phyloP scores from a whole-genome alignment of 2,888 invertebrate genomes.

The Eupithecia inturbata region DNA sequence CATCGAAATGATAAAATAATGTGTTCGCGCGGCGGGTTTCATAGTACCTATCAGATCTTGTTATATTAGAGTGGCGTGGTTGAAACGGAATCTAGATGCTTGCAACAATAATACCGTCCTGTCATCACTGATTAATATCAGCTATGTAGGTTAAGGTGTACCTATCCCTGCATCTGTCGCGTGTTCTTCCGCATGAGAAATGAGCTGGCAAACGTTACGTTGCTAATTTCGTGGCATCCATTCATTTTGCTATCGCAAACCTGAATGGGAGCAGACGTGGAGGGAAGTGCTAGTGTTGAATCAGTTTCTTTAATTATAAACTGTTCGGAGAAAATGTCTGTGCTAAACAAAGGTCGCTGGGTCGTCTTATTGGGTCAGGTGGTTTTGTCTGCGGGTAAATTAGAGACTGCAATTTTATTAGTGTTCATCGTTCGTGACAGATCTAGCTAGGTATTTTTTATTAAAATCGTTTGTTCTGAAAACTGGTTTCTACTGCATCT shows the following conservation, averaged over 20 bases:
- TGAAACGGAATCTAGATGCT: conserved; percentile 9
- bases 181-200: conserved; percentile 67
- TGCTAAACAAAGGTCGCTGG: neutral
- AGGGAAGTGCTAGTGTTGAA: conserved; percentile 48
- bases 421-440: neutral
- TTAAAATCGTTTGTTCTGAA: neutral
- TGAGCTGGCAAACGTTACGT: conserved; percentile 77
- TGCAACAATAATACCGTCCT: conserved; percentile 23
- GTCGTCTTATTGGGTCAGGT: conserved; percentile 1
- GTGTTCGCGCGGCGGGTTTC: neutral
- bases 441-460: neutral
- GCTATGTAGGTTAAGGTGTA: conserved; percentile 33
- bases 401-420: neutral
- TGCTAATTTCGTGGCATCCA: conserved; percentile 79
- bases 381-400: neutral
- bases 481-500: neutral
- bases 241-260: conserved; percentile 75
- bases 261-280: conserved; percentile 76
- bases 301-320: conserved; percentile 40
- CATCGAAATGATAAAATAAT: neutral
- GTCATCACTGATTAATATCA: conserved; percentile 37
- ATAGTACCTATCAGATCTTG: neutral
- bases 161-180: conserved; percentile 57
- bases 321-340: conserved; percentile 7
- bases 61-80: neutral